A percentile compares a stretch with the other conserved stretches of the same genome.
These are phyloP conservation scores for Agrilus planipennis DNA, from an alignment of 1,140 invertebrate genomes.

Conservation along the genomic window DNA sequence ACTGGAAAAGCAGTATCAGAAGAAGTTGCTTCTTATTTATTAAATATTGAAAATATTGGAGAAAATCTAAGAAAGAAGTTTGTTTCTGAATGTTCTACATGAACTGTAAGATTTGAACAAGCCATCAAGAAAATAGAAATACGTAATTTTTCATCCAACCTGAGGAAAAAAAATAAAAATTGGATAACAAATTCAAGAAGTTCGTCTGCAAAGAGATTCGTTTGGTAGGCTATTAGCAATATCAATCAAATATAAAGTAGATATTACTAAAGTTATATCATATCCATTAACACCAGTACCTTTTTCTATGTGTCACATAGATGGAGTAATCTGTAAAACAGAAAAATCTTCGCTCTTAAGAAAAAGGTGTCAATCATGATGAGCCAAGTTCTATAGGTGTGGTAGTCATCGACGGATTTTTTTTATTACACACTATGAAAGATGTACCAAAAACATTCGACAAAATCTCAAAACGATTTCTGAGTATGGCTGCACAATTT, in stretches of 20 bases:
- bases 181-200: conserved; percentile 16
- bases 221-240: conserved; percentile 21
- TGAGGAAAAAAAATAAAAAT: conserved; percentile 12
- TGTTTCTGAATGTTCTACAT: conserved; percentile 9
- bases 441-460: conserved; percentile 24
- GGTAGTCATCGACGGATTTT: conserved; percentile 26
- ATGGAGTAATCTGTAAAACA: conserved; percentile 27
- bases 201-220: conserved; percentile 24
- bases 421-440: conserved; percentile 24
- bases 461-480: conserved; percentile 24
- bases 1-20: conserved; percentile 18
- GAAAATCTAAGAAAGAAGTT: conserved; percentile 11
- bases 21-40: conserved; percentile 16
- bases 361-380: conserved; percentile 8
- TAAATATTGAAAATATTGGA: conserved; percentile 18
- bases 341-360: conserved; percentile 23
- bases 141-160: conserved; percentile 2
- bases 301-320: conserved; percentile 28
- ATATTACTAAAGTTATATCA: conserved; percentile 17
- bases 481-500: conserved; percentile 19
- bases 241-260: conserved; percentile 17
- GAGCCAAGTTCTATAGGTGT: conserved; percentile 16
- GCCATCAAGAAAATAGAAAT: conserved; percentile 11
- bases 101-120: conserved; percentile 10
- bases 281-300: conserved; percentile 23